Base-by-base conservation (phyloP, 2,888 invertebrate species). In the Aspidiotus destructor region DNA sequence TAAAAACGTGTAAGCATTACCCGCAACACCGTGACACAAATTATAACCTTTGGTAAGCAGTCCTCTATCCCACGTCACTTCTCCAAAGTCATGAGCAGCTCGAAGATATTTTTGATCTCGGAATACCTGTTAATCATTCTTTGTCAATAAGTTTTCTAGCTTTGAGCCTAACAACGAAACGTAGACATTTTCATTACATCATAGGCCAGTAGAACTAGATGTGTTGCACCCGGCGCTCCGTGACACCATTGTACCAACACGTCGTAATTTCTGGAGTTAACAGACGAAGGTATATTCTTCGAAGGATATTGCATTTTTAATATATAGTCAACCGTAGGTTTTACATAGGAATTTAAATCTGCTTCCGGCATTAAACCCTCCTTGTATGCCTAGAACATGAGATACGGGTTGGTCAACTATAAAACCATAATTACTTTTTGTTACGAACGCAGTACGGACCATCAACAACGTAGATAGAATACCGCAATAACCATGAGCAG, bases 221-320 rank as follows among this genome's bases (percentile, higher is more conserved):
- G 84, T 13, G 89, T 82, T 79, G 89, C 88, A 53, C 92, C 92
- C 16, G 93, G 90, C 28, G 92, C 90, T n/a, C 94, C 94, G 76
- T 94, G 93, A 78, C 94, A 94, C 93, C 93, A 94, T 74, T 94
- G 94, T 17, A 94, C 85, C 71, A 92, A 81, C 77, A 83, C 84
- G 76, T 94, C 93, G 42, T 82, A 79, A 58, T 78, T 78, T 44
- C 69, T 63, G 71, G 83, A 86, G 41, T 84, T 86, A 41, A 87
- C 73, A 0, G 91, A 91, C 0, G 92, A 91, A 1, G 89, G 89
- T 76, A 86, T 88, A 78, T 89, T 89, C 2, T 86, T 86, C 73
- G 84, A 84, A 10, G 81, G 75, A 74, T 81, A 85, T 72, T 81
- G 81, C 73, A 82, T 77, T 40, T 75, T 78, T 55, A 83, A 74